Base-by-base conservation (phyloP, 2,888 invertebrate genomes). In the Apamea monoglypha region DNA sequence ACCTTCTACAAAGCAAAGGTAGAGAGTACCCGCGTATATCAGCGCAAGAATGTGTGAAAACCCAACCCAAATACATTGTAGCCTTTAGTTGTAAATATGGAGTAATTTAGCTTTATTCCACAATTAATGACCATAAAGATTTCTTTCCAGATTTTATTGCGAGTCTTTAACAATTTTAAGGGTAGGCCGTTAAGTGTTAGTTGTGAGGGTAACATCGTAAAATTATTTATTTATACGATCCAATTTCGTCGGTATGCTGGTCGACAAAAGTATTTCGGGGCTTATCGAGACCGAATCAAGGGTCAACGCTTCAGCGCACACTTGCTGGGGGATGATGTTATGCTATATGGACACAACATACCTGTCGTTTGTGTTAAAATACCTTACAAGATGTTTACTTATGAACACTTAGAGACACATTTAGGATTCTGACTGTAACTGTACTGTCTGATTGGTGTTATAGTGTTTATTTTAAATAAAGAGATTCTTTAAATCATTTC, bases 221-320 rank as follows among this genome's bases (percentile, higher is more conserved):
- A 95, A 95, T 95, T 95, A 95, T 95, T 95, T 95, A 95, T 96
- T 96, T 95, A 96, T 95, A 94, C 94, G 95, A 95, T 95, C 96
- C 94, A 95, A 95, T 96, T 96, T 94, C 92, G 93, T 93, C 91
- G 93, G 94, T 93, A 94, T 95, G 94, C 92, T 93, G 93, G 94
- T 94, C 95, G 94, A 95, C 95, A 95, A 96, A 95, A 95, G 95
- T 96, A 95, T 95, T 96, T 95, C 90, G 95, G 94, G 93, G 93
- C 94, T 96, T 96, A 96, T 96, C 96, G 94, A 94, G 94, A 95
- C 93, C 93, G 92, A 95, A 96, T 96, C 96, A 93, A 94, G 95
- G 96, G 96, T 95, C 95, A 95, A 94, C 92, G 95, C 92, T 96
- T 95, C 94, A 94, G 94, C 94, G 93, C 93, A 95, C 95, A 94